Evolutionary conservation across 2,113 vertebrate species (phyloP), one percentile per base, ranked within the genome.

Genomic region (Embiotoca jacksoni): DNA sequence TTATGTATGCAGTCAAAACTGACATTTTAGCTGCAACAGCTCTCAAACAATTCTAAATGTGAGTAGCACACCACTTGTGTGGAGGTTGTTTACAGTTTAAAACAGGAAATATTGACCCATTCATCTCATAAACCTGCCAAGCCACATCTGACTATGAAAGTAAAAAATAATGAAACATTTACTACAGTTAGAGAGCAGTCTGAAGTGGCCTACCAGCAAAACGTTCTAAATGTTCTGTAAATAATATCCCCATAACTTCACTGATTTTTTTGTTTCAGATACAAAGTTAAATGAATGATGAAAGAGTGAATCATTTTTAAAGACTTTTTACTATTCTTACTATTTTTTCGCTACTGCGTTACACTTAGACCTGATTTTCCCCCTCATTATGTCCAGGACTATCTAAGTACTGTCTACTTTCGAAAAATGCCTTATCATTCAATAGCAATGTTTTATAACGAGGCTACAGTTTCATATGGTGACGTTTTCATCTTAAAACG

Each of bases 1-100:
- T 56, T 50, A 46, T 54, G 9, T 14, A 32, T 16, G 23, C 58
- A 70, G 50, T 15, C 2, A 14, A 33, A 44, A 30, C 44, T 81
- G 70, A 72, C 73, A 64, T 76, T 81, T 35, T 39, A 32, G n/a
- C 56, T 56, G 35, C 23, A 47, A 7, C 30, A 44, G 30, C 49
- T 55, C 31, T 64, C 4, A 54, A 54, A 50, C 36, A 60, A 65
- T 65, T 80, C 50, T 59, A 58, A 71, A 39, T 30, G n/a, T 46
- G 39, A 47, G 6, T 9, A 6, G 23, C 64, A 31, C 8, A 16
- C 9, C 44, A 23, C 39, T 23, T 53, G 49, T 37, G 55, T 55
- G n/a, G 31, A 44, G 60, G 59, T 7, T 80, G 61, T 78, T 80
- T 85, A 74, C 69, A 58, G 54, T 57, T 60, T 50, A 11, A 55